A percentile compares a stretch with the other conserved stretches of the same genome.
These are phyloP conservation scores for Sialia sialis DNA, from an alignment of 2,113 vertebrate species.

Conservation along the genomic window DNA sequence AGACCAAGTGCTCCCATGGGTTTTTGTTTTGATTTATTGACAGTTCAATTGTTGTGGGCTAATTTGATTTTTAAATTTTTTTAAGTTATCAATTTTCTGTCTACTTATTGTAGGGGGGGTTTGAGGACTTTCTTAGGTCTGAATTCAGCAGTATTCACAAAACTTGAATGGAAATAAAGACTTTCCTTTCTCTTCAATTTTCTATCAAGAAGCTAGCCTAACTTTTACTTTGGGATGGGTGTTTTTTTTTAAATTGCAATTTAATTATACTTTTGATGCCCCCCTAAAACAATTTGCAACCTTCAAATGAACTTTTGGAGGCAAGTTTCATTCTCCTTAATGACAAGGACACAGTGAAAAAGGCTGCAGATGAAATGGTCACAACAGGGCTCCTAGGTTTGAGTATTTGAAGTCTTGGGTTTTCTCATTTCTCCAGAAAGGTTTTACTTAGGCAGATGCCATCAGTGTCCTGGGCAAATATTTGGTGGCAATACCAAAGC, in stretches of 20 bases:
- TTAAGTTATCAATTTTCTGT: not conserved
- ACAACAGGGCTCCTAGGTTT: not conserved
- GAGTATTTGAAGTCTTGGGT: not conserved
- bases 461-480: not conserved
- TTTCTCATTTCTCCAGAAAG: not conserved
- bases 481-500: not conserved
- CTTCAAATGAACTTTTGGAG: not conserved
- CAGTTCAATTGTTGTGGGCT: not conserved
- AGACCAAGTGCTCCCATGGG: fast-evolving
- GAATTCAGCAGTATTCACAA: not conserved
- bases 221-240: not conserved
- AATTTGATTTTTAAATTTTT: not conserved
- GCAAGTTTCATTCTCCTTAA: not conserved
- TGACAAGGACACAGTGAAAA: not conserved
- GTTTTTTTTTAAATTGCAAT: not conserved
- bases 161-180: not conserved
- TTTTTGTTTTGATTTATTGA: not conserved
- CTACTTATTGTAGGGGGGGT: not conserved
- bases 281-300: not conserved
- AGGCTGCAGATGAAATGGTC: not conserved
- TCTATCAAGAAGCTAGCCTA: not conserved
- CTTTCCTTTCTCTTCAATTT: not conserved
- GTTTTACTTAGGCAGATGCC: conserved; percentile 27
- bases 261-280: not conserved
- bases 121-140: not conserved